Conservation (phyloP, 2,888 invertebrate species). For the Lasioglossum pauxillum region DNA sequence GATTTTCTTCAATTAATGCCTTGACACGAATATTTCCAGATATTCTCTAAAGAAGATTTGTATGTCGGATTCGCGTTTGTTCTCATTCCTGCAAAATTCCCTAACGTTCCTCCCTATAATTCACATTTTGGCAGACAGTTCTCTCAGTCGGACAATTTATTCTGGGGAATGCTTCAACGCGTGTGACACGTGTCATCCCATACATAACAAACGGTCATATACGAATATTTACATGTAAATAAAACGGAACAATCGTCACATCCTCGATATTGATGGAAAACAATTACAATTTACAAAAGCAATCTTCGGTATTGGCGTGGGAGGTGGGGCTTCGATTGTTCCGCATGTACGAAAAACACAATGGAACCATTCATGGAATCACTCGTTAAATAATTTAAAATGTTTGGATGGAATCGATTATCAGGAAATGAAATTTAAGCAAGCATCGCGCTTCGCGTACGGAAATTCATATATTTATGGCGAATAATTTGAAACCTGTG, state of each 20-base stretch:
- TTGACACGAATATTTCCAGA: not conserved
- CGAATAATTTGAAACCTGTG: not conserved
- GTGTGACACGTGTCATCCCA: conserved; percentile 15
- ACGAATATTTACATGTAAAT: conserved; percentile 4
- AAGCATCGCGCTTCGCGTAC: not conserved
- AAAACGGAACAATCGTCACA: conserved; percentile 12
- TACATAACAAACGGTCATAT: conserved; percentile 6
- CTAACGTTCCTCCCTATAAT: not conserved
- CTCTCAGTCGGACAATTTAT: conserved; percentile 26
- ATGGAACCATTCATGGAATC: not conserved
- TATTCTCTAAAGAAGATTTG: not conserved
- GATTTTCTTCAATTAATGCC: not conserved
- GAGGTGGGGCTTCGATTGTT: not conserved
- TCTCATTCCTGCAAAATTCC: not conserved
- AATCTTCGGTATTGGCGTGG: not conserved
- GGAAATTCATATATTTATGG: not conserved
- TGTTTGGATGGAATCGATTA: not conserved
- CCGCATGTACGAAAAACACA: not conserved
- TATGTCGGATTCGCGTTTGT: not conserved
- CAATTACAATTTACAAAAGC: not conserved
- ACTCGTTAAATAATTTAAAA: not conserved
- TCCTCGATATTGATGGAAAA: not conserved
- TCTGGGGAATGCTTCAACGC: conserved; percentile 9
- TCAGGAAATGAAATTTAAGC: not conserved
- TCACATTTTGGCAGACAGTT: conserved; percentile 14